Conservation (phyloP, 2,888 invertebrate genomes). For the Leucoptera coffeella region DNA sequence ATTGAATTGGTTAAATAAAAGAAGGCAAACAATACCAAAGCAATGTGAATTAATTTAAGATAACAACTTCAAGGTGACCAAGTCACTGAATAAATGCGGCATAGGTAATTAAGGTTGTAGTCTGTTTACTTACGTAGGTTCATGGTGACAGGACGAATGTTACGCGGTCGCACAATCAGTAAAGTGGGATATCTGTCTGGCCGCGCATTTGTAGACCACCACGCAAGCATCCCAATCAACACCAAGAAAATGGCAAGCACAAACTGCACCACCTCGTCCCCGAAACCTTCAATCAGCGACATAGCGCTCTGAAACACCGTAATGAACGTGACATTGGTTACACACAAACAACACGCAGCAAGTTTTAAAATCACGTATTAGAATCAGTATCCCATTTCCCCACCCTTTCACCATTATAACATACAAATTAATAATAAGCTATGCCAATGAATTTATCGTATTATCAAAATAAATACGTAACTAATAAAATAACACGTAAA, state of each 20-base stretch:
- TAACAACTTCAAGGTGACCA: too few species aligned
- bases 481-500: too few species aligned
- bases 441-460: too few species aligned
- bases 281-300: conserved; percentile 75
- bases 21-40: too few species aligned
- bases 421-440: too few species aligned
- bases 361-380: too few species aligned
- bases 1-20: too few species aligned
- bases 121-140: conserved; percentile 17
- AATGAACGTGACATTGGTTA: background rate
- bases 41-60: too few species aligned
- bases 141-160: conserved; percentile 28
- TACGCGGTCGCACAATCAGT: conserved; percentile 50
- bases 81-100: too few species aligned
- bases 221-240: conserved; percentile 63
- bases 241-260: conserved; percentile 49
- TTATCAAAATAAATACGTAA: too few species aligned
- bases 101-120: background rate
- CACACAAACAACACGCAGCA: background rate
- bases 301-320: conserved; percentile 40
- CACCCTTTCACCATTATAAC: too few species aligned
- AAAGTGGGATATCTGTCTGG: conserved; percentile 64
- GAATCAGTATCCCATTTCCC: too few species aligned
- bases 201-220: conserved; percentile 69
- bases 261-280: conserved; percentile 77